phyloP scores from a whole-genome alignment of 2,113 vertebrate genomes.

The Axis porcinus region DNA sequence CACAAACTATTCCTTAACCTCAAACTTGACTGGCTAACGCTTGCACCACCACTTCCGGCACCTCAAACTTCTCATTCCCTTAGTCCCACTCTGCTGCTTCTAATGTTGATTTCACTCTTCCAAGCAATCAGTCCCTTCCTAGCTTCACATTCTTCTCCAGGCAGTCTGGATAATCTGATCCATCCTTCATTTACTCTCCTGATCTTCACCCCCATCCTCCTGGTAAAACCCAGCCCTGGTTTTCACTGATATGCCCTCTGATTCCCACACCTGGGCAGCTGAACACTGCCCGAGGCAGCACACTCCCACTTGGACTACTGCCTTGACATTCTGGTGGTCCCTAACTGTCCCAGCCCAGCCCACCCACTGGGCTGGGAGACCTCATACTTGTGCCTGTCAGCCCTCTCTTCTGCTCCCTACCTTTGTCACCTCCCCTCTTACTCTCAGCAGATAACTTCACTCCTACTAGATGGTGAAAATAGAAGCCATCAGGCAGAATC shows the following conservation, averaged over 20 bases:
- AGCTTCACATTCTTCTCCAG: not conserved
- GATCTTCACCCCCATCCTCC: not conserved
- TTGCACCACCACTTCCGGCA: not conserved
- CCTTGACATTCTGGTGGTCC: not conserved
- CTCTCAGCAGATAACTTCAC: conserved; percentile 36
- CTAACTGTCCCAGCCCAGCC: not conserved
- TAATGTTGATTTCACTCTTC: not conserved
- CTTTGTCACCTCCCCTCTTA: conserved; percentile 4
- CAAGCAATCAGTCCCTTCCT: not conserved
- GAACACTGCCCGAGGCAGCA: not conserved
- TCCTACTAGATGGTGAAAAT: conserved; percentile 66
- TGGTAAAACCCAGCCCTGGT: not conserved
- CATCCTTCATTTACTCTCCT: not conserved
- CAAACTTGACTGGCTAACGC: not conserved
- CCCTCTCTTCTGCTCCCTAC: not conserved
- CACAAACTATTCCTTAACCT: not conserved
- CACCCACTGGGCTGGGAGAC: not conserved
- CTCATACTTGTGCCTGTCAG: not conserved
- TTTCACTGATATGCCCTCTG: not conserved
- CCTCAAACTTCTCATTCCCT: not conserved
- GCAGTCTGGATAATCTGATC: not conserved
- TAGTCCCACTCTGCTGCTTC: not conserved
- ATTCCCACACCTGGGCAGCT: not conserved
- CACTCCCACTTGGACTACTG: not conserved
- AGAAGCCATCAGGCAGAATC: conserved; percentile 29